These are phyloP conservation scores for Monopterus albus DNA, from an alignment of 2,113 vertebrate species.

Conservation along the genomic window DNA sequence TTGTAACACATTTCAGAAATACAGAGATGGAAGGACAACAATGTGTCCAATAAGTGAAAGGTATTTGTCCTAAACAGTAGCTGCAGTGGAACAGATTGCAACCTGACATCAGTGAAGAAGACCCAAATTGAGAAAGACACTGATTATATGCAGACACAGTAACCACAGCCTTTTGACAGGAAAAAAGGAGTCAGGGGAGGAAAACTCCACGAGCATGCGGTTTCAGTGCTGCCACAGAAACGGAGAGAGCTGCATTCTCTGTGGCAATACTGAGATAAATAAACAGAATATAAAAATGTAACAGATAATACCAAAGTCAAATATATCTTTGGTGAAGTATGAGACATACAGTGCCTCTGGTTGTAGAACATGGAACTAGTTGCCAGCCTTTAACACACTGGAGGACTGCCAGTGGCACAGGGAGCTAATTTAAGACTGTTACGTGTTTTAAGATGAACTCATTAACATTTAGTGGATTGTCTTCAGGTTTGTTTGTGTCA, in stretches of 20 bases:
- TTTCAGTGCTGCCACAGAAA: slow-evolving; percentile 17
- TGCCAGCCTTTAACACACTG: slow-evolving; percentile 36
- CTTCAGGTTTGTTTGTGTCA: slow-evolving; percentile 18
- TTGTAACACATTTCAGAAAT: slow-evolving; percentile 29
- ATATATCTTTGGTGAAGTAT: slow-evolving; percentile 42
- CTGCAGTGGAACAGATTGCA: slow-evolving; percentile 8
- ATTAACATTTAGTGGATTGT: slow-evolving; percentile 38
- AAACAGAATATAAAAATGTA: slow-evolving; percentile 19
- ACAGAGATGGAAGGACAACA: slow-evolving; percentile 9
- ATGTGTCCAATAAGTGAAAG: slow-evolving; percentile 13
- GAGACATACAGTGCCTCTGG: slow-evolving; percentile 31
- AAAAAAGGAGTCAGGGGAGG: background rate
- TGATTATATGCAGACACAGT: slow-evolving; percentile 13
- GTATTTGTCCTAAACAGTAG: slow-evolving; percentile 27
- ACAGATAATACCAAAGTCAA: slow-evolving; percentile 40
- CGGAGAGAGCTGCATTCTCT: slow-evolving; percentile 4
- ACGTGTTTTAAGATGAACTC: slow-evolving; percentile 18
- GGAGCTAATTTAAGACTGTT: slow-evolving; percentile 51
- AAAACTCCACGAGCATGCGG: slow-evolving; percentile 11
- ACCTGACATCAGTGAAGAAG: slow-evolving; percentile 17
- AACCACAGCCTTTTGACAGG: background rate
- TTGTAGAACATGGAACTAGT: slow-evolving; percentile 18
- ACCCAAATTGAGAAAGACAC: slow-evolving; percentile 1
- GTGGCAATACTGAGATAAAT: slow-evolving; percentile 18
- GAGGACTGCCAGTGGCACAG: slow-evolving; percentile 45